These are phyloP conservation scores for Archilochus colubris DNA, from an alignment of 2,113 vertebrate genomes.

Conservation along the genomic window DNA sequence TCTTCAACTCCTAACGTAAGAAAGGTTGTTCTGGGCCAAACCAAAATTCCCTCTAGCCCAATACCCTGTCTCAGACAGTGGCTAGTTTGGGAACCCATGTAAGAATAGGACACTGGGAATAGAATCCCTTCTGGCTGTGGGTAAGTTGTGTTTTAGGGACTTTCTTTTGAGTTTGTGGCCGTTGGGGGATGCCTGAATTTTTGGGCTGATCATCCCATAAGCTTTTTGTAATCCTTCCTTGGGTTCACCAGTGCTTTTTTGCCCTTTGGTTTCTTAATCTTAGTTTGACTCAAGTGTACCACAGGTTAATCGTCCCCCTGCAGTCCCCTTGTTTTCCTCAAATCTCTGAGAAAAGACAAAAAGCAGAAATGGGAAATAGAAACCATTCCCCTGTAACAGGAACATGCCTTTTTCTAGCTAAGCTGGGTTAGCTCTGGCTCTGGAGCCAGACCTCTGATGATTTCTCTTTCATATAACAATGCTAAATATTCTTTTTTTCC, in stretches of 20 bases:
- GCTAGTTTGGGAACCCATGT: neutral
- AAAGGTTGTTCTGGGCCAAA: slow-evolving; percentile 29
- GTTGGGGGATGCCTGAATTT: neutral
- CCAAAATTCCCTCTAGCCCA: slow-evolving; percentile 61
- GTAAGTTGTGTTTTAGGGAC: slow-evolving; percentile 40
- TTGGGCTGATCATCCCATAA: neutral
- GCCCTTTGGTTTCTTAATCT: slow-evolving; percentile 37
- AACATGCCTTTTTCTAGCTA: slow-evolving; percentile 7
- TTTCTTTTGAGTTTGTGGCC: slow-evolving; percentile 11
- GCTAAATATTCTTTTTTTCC: slow-evolving; percentile 15
- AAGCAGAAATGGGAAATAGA: slow-evolving; percentile 25
- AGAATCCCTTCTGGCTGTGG: slow-evolving; percentile 11
- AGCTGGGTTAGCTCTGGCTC: slow-evolving; percentile 9
- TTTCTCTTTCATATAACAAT: slow-evolving; percentile 8
- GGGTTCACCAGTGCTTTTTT: neutral
- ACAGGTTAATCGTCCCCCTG: slow-evolving; percentile 31
- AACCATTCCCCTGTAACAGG: neutral
- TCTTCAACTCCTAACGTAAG: neutral
- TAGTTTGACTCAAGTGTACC: slow-evolving; percentile 43
- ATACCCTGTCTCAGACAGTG: slow-evolving; percentile 33
- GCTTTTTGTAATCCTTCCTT: slow-evolving; percentile 34
- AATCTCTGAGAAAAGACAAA: neutral
- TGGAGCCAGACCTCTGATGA: slow-evolving; percentile 21
- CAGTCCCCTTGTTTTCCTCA: neutral
- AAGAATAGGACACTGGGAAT: slow-evolving; percentile 33